Conservation (phyloP, 1,140 invertebrate species). For the Pseudomyrmex dendroicus region DNA sequence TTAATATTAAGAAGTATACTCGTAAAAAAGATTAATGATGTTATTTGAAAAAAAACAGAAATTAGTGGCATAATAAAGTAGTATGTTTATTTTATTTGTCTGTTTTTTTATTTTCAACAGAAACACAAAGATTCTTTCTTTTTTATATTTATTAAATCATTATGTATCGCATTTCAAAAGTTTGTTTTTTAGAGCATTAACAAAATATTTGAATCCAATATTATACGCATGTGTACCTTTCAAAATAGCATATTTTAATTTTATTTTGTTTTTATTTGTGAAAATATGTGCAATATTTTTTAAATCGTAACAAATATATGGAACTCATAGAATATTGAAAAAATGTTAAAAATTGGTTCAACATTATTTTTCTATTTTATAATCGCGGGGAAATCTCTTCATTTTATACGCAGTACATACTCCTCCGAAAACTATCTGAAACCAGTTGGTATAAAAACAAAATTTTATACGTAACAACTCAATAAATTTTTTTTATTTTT, state of each 20-base stretch:
- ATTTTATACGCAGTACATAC: too few species aligned
- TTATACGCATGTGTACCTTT: neutral
- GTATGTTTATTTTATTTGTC: neutral
- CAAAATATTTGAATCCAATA: neutral
- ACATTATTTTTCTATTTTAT: neutral
- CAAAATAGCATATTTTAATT: neutral
- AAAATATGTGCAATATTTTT: neutral
- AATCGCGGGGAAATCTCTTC: neutral
- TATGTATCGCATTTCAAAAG: slow-evolving; percentile 10
- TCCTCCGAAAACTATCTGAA: neutral
- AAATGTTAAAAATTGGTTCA: neutral
- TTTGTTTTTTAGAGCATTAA: neutral
- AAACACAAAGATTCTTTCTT: neutral
- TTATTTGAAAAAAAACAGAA: neutral
- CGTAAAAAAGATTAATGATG: neutral
- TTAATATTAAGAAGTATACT: slow-evolving; percentile 6
- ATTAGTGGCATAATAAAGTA: neutral
- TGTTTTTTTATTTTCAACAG: slow-evolving; percentile 2
- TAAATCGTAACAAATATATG: neutral
- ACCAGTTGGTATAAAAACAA: neutral
- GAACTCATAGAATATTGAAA: neutral
- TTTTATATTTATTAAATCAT: neutral
- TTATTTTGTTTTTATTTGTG: neutral
- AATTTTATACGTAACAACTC: too few species aligned
- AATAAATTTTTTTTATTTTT: neutral